phyloP scores from a whole-genome alignment of 2,888 invertebrate species.

The Athalia cordata region DNA sequence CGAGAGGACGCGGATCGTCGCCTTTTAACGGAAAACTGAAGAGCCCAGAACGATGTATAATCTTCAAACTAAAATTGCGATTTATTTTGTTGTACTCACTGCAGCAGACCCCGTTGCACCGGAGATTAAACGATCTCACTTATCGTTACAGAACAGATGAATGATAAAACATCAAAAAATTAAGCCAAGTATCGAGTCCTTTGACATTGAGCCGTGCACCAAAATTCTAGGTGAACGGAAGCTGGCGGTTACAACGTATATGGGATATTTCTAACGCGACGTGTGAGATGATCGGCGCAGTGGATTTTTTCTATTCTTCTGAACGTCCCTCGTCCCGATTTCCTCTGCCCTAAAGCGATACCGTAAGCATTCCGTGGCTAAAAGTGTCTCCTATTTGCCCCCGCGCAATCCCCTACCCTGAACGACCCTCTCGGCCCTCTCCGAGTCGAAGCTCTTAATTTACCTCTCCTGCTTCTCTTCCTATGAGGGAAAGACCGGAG shows the following conservation, averaged over 20 bases:
- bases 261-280: neutral
- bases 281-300: too few relatives aligned
- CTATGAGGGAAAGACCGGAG: neutral
- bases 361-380: constrained; percentile 64
- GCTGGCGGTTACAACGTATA: too few relatives aligned
- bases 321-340: neutral
- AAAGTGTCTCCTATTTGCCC: constrained; percentile 61
- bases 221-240: neutral
- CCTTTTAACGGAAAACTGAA: constrained; percentile 1
- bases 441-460: constrained; percentile 65
- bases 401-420: constrained; percentile 32
- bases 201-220: neutral
- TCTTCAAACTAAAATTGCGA: neutral
- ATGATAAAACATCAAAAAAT: neutral
- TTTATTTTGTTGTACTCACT: neutral
- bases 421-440: constrained; percentile 44
- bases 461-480: constrained; percentile 57
- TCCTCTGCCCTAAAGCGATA: constrained; percentile 52
- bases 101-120: neutral
- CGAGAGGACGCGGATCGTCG: constrained; percentile 47
- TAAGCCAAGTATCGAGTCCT: neutral
- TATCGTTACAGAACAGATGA: neutral
- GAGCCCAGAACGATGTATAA: neutral
- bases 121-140: constrained; percentile 7
- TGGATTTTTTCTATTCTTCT: neutral